Conservation (phyloP, 2,113 vertebrate genomes). For the Vicugna pacos region DNA sequence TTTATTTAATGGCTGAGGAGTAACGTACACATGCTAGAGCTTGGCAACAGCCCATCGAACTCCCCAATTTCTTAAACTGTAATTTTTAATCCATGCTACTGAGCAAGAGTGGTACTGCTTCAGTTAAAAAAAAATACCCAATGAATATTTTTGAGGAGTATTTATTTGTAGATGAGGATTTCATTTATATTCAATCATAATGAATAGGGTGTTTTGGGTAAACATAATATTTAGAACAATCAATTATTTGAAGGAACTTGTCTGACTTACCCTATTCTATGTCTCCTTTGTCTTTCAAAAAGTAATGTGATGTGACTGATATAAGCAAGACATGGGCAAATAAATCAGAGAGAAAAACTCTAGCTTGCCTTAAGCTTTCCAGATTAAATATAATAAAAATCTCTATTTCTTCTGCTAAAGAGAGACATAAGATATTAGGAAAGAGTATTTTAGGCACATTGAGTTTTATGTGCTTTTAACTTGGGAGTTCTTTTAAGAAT, state of each 20-base stretch:
- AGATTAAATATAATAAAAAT: constrained; percentile 63
- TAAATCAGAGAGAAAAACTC: background rate
- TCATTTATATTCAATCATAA: constrained; percentile 21
- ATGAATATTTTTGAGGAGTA: constrained; percentile 46
- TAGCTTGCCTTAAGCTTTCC: constrained; percentile 20
- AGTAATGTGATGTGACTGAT: constrained; percentile 51
- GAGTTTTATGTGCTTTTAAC: constrained; percentile 62
- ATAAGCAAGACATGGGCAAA: constrained; percentile 54
- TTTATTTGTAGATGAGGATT: constrained; percentile 20
- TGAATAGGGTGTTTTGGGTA: background rate
- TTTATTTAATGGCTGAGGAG: constrained; percentile 78
- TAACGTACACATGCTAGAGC: constrained; percentile 66
- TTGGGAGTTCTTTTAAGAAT: constrained; percentile 72
- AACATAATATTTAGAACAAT: constrained; percentile 64
- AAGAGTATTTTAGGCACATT: constrained; percentile 60
- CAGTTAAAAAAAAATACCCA: constrained; percentile 44
- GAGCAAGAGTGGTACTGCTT: constrained; percentile 43
- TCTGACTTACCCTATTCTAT: constrained; percentile 52
- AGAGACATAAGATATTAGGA: constrained; percentile 24
- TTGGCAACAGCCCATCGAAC: constrained; percentile 1
- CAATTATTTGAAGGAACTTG: constrained; percentile 62
- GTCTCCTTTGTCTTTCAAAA: constrained; percentile 26
- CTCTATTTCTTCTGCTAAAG: constrained; percentile 72
- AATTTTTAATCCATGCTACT: constrained; percentile 42
- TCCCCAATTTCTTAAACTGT: constrained; percentile 49